Percentiles rank a stretch among this genome's conserved stretches.
These are phyloP conservation scores for Tribolium freemani DNA, from an alignment of 2,888 invertebrate genomes.

Conservation along the genomic window DNA sequence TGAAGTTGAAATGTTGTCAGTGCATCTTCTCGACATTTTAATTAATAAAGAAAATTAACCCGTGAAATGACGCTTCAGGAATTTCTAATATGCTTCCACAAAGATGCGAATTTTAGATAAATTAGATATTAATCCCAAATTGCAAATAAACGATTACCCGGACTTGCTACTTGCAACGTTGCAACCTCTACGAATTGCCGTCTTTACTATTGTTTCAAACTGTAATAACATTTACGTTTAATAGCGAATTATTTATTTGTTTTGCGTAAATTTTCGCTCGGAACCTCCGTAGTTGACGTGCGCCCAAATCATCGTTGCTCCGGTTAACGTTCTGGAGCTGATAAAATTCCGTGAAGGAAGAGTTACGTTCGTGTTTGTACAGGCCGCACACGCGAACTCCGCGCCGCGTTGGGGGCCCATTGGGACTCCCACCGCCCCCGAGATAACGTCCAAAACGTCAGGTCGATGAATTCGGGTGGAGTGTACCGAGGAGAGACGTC, in stretches of 20 bases:
- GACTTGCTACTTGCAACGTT: neutral
- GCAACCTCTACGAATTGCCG: neutral
- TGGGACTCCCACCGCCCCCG: constrained; percentile 1
- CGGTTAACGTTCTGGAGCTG: neutral
- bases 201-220: neutral
- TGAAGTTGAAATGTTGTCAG: neutral
- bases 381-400: constrained; percentile 22
- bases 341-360: constrained; percentile 28
- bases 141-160: too few species aligned
- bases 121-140: too few species aligned
- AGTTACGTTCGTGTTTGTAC: constrained; percentile 28
- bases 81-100: too few species aligned
- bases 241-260: constrained; percentile 22
- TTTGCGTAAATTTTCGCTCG: constrained; percentile 13
- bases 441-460: constrained; percentile 45
- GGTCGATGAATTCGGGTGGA: constrained; percentile 45
- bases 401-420: constrained; percentile 10
- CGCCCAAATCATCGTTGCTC: neutral
- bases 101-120: too few species aligned
- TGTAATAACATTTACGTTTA: constrained; percentile 29
- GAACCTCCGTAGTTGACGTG: neutral
- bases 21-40: neutral
- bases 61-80: neutral
- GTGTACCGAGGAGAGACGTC: neutral
- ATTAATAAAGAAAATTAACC: neutral